Percentiles rank a stretch among this genome's conserved stretches.
These are phyloP conservation scores for Azorinus chamasolen DNA, from an alignment of 2,888 invertebrate species.

Conservation along the genomic window DNA sequence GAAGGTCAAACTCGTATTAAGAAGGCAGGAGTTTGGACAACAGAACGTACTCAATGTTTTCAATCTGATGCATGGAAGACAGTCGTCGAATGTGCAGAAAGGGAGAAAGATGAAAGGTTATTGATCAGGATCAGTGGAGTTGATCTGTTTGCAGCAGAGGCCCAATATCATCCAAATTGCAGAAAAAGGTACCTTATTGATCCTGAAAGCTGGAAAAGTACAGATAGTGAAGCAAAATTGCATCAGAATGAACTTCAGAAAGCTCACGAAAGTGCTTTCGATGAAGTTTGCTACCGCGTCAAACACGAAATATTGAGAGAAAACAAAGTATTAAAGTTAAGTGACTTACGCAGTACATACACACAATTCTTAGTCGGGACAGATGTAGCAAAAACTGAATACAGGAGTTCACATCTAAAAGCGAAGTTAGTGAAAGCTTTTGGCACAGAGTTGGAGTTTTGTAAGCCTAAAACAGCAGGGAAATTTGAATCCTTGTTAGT, in stretches of 20 bases:
- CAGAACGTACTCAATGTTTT: slow-evolving; percentile 4
- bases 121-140: slow-evolving; percentile 10
- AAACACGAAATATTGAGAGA: slow-evolving; percentile 10
- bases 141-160: slow-evolving; percentile 20
- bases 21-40: slow-evolving; percentile 9
- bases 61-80: slow-evolving; percentile 10
- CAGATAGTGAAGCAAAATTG: slow-evolving; percentile 2
- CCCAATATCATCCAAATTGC: slow-evolving; percentile 9
- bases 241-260: slow-evolving; percentile 5
- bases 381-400: slow-evolving; percentile 22
- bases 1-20: background rate
- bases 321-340: slow-evolving; percentile 6
- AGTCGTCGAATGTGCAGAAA: slow-evolving; percentile 11
- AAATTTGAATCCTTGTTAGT: slow-evolving; percentile 22
- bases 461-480: slow-evolving; percentile 8
- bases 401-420: slow-evolving; percentile 17
- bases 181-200: slow-evolving; percentile 16
- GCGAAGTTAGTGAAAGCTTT: slow-evolving; percentile 13
- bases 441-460: slow-evolving; percentile 6
- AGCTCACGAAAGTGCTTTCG: slow-evolving; percentile 9
- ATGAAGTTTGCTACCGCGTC: slow-evolving; percentile 10
- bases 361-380: slow-evolving; percentile 7
- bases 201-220: slow-evolving; percentile 9
- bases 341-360: slow-evolving; percentile 6
- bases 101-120: slow-evolving; percentile 6